Percentiles rank a stretch among this genome's conserved stretches.
Evolutionary conservation across 2,797 vertebrate genomes (phyloP).

Genomic region (Zalophus californianus): DNA sequence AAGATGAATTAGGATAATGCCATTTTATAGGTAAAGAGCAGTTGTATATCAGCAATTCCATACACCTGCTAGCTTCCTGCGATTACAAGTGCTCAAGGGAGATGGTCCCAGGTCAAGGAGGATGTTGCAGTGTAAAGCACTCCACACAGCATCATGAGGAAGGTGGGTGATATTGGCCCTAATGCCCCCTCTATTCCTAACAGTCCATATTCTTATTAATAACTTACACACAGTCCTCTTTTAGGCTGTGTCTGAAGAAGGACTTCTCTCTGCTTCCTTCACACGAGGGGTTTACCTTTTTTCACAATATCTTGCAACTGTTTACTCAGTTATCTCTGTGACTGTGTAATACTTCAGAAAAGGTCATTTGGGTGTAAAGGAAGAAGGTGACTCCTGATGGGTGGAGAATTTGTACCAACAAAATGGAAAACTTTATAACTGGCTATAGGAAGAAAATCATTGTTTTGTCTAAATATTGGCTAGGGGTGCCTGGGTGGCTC

Average conservation of each 20-base stretch:
- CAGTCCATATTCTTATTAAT: neutral
- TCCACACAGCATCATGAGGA: neutral
- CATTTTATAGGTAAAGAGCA: neutral
- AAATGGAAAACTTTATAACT: conserved; percentile 16
- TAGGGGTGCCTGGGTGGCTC: neutral
- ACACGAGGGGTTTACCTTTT: neutral
- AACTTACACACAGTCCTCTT: neutral
- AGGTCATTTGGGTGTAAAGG: neutral
- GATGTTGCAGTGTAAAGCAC: neutral
- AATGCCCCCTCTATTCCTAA: neutral
- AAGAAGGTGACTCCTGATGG: neutral
- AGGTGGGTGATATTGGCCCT: neutral
- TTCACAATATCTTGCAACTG: neutral
- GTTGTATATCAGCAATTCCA: neutral
- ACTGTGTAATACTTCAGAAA: neutral
- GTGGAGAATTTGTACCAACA: neutral
- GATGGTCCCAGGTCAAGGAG: neutral
- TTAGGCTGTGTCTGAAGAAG: neutral
- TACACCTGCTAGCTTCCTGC: neutral
- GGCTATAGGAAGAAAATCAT: neutral
- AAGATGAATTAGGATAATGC: neutral
- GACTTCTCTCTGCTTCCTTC: neutral
- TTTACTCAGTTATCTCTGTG: neutral
- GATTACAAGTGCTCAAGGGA: neutral
- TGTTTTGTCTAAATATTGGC: conserved; percentile 18